A percentile compares a stretch with the other conserved stretches of the same genome.
Evolutionary conservation across 1,140 invertebrate species (phyloP).

Genomic region (Drosophila subobscura): DNA sequence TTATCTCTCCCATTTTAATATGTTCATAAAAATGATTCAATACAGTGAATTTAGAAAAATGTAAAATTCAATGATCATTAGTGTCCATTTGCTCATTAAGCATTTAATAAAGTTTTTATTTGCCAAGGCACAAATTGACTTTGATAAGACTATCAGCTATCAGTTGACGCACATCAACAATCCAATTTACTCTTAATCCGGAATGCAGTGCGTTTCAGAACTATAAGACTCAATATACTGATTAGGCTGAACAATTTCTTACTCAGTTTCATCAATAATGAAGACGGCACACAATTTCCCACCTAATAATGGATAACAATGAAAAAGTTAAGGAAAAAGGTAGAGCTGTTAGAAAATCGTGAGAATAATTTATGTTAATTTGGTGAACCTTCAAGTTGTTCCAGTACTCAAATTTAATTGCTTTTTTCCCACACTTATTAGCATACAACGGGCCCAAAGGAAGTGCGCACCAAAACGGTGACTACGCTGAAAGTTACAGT

Average conservation of each 20-base stretch:
- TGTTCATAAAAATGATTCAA: too few relatives aligned
- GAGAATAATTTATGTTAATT: too few relatives aligned
- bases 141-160: slow-evolving; percentile 28
- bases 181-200: neutral
- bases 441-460: too few relatives aligned
- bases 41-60: neutral
- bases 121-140: neutral
- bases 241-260: slow-evolving; percentile 18
- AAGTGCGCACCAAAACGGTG: too few relatives aligned
- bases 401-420: too few relatives aligned
- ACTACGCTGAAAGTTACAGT: neutral
- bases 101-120: slow-evolving; percentile 29
- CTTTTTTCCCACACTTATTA: too few relatives aligned
- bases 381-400: too few relatives aligned
- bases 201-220: neutral
- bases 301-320: too few relatives aligned
- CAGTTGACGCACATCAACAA: neutral
- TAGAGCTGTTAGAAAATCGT: too few relatives aligned
- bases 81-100: slow-evolving; percentile 11
- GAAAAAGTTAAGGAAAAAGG: too few relatives aligned
- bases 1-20: too few relatives aligned
- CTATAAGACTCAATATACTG: slow-evolving; percentile 23
- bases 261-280: slow-evolving; percentile 28
- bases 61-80: neutral
- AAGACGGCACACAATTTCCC: too few relatives aligned